Percentiles rank a stretch among this genome's conserved stretches.
Conservation (phyloP, 2,797 vertebrate genomes). For the Margarornis squamiger region DNA sequence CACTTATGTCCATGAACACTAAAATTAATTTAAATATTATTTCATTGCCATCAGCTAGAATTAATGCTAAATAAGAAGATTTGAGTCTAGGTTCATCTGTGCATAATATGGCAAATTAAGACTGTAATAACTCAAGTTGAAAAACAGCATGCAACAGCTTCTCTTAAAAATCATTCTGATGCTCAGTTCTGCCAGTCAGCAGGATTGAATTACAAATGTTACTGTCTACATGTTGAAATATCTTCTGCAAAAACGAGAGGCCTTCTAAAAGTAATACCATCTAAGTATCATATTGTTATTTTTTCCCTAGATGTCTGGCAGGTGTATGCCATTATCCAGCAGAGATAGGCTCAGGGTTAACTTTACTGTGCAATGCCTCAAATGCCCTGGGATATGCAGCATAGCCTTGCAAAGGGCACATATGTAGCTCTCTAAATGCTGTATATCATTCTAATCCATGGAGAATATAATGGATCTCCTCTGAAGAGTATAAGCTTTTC, state of each 20-base stretch:
- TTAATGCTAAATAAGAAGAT: neutral
- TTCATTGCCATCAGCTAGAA: neutral
- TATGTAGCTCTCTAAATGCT: conserved; percentile 42
- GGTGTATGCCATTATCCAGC: conserved; percentile 57
- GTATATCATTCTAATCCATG: conserved; percentile 62
- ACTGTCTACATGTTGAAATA: conserved; percentile 42
- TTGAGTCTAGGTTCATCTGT: neutral
- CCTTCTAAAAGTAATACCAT: conserved; percentile 55
- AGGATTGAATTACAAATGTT: conserved; percentile 61
- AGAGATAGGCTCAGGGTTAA: conserved; percentile 48
- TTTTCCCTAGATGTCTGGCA: conserved; percentile 51
- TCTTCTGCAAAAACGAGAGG: conserved; percentile 54
- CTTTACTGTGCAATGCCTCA: conserved; percentile 38
- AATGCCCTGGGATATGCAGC: conserved; percentile 48
- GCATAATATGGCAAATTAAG: conserved; percentile 1
- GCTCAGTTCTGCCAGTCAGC: conserved; percentile 24
- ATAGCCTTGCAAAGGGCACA: conserved; percentile 44
- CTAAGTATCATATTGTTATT: conserved; percentile 56
- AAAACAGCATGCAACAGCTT: neutral
- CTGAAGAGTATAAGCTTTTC: conserved; percentile 36
- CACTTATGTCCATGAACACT: neutral
- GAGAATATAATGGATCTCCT: conserved; percentile 41
- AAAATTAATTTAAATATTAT: conserved; percentile 24
- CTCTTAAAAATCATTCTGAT: conserved; percentile 14
- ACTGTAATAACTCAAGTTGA: neutral